Percentiles rank a stretch among this genome's conserved stretches.
These are phyloP conservation scores for Spisula subtruncata DNA, from an alignment of 2,888 invertebrate species.

Conservation along the genomic window DNA sequence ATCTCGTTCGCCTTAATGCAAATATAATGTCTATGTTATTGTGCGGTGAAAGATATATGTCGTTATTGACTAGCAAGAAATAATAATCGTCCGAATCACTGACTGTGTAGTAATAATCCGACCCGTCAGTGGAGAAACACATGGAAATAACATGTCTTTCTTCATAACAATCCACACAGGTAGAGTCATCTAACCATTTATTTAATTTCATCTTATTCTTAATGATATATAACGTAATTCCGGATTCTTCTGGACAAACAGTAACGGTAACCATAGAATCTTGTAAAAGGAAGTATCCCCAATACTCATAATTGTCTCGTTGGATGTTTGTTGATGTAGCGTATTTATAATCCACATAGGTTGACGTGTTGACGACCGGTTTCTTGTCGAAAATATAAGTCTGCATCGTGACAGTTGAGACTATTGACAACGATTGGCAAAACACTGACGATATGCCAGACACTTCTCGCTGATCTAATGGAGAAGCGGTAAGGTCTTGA, in stretches of 20 bases:
- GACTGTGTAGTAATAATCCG: background rate
- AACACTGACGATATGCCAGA: background rate
- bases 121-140: background rate
- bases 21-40: background rate
- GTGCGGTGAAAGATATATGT: background rate
- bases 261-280: background rate
- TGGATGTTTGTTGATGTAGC: background rate
- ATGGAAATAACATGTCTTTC: background rate
- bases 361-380: background rate
- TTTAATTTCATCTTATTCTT: background rate
- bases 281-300: background rate
- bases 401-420: background rate
- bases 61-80: background rate
- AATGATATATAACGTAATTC: background rate
- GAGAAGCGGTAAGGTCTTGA: background rate
- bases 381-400: background rate
- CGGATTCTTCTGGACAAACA: background rate
- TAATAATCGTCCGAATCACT: background rate
- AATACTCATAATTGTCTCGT: background rate
- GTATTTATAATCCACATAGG: background rate
- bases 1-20: background rate
- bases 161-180: background rate
- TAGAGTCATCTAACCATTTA: background rate
- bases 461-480: background rate
- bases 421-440: background rate